Base-by-base conservation (phyloP, 1,140 invertebrate genomes). In the Macrotrachela quadricornifera region DNA sequence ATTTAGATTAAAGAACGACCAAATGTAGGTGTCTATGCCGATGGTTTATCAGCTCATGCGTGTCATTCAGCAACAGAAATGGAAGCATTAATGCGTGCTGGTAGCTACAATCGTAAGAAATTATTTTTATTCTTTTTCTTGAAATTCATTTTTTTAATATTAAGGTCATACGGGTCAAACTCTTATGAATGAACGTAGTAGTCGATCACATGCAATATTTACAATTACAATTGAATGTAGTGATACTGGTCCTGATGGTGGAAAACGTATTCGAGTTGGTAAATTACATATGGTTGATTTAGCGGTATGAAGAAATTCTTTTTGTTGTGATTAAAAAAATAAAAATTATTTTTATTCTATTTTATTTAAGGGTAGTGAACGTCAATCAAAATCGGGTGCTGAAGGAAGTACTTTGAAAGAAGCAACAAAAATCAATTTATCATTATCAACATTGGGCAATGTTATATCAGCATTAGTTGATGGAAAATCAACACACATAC, bases 131-230 rank as follows among this genome's bases (percentile, higher is more conserved):
- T 83, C 0, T 85, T 90, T 30, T 30, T 8, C 21, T 4, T 30
- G 21, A 30, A 30, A 4, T 30, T 81, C 37, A 88, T 13, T 4
- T 4, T 42, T n/a, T n/a, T n/a, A n/a, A n/a, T n/a, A n/a, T n/a
- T n/a, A n/a, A 42, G 41, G 41, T 14, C 12, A 39, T 36, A 77
- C 78, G 0, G 92, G 92, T 2, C 90, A 90, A 10, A 99, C 92
- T 1, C 96, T 96, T 71, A 99, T 99, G 92, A 99, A 97, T 72
- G 92, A 96, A 67, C 96, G 90, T 0, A 94, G 87, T 59, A 91
- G 85, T 56, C 78, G 92, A 60, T 97, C 91, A 1, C 92, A 99
- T 75, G 92, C 92, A 11, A 91, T 99, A 6, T 97, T 97, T 71
- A 97, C 91, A 0, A 78, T 92, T 49, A 79, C 78, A 44, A 70